Evolutionary conservation across 2,113 vertebrate genomes (phyloP).

Genomic region (human (Homo sapiens)): GRCh38 chr15:70659501-70660000

Average conservation of each 20-base stretch:
- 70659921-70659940: slow-evolving; percentile 54
- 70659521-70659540: neutral
- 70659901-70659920: slow-evolving; percentile 22
- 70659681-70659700: neutral
- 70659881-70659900: neutral
- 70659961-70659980: slow-evolving; percentile 50
- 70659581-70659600: neutral
- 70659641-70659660: neutral
- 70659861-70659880: neutral
- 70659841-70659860: neutral
- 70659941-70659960: neutral
- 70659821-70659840: neutral
- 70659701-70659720: neutral
- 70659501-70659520: neutral
- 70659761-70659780: neutral
- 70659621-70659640: neutral
- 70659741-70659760: neutral
- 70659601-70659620: slow-evolving; percentile 1
- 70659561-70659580: neutral
- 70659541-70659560: neutral
- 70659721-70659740: neutral
- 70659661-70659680: neutral
- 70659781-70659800: neutral
- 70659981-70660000: slow-evolving; percentile 60
- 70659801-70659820: neutral